Percentiles rank a stretch among this genome's conserved stretches.
Evolutionary conservation across 2,888 invertebrate species (phyloP).

Genomic region (Meloe dianella): DNA sequence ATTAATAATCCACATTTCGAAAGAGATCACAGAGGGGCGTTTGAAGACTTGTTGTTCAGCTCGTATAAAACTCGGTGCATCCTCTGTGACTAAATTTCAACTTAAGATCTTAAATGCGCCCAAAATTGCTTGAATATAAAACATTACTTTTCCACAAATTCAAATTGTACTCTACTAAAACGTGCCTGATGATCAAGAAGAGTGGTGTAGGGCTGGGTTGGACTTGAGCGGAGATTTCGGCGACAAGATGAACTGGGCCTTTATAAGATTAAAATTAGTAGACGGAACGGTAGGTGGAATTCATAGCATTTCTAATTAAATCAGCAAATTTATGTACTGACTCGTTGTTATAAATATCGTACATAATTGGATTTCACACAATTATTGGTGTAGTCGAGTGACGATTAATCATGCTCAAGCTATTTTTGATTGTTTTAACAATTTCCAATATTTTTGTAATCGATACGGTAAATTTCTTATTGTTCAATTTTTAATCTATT

Average conservation of each 20-base stretch:
- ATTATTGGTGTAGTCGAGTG: background rate
- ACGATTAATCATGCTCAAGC: background rate
- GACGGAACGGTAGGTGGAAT: background rate
- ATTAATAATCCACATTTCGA: too few relatives aligned
- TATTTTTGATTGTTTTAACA: background rate
- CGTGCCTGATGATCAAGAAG: too few relatives aligned
- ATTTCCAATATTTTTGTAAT: background rate
- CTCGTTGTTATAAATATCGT: background rate
- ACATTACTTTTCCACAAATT: too few relatives aligned
- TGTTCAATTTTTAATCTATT: background rate
- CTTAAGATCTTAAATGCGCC: too few relatives aligned
- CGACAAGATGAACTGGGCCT: too few relatives aligned
- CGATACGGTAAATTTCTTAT: background rate
- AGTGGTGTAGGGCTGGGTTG: too few relatives aligned
- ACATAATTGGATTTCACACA: background rate
- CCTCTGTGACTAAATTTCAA: too few relatives aligned
- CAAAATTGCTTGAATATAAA: too few relatives aligned
- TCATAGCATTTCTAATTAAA: background rate
- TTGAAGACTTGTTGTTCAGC: background rate
- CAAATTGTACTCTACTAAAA: background rate
- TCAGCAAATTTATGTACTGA: background rate
- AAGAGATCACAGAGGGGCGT: background rate
- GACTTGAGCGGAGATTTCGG: too few relatives aligned
- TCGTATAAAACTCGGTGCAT: too few relatives aligned
- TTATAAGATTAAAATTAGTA: background rate